Base-by-base conservation (phyloP, 2,888 invertebrate genomes). In the Macrostomum cliftonense region DNA sequence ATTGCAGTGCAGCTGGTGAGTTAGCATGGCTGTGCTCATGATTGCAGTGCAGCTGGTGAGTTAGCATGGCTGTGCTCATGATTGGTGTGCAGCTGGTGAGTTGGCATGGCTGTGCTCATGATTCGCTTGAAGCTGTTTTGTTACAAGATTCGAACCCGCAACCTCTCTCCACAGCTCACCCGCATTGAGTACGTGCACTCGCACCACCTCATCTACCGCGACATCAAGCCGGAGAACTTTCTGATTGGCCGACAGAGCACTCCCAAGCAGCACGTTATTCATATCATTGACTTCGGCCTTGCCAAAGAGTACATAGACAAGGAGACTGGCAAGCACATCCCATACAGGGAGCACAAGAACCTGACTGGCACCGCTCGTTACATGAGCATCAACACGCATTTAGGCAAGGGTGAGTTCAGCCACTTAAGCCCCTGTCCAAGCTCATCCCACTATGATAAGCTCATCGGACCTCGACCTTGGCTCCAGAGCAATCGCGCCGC, bases 221-320 rank as follows among this genome's bases (percentile, higher is more conserved):
- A 97, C 76, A 87, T 99, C 56, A 99, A 99, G 74, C 95, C 95
- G 63, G 95, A 97, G 76, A 97, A 97, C 77, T 97, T 97, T 77
- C 80, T 97, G 73, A 89, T 97, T 75, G 95, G 95, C 45, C 81
- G 93, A 75, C 83, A 83, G 75, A 84, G 86, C 73, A 86, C 85
- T 71, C 87, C 87, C 77, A 83, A 88, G 74, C 91, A 95, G 77
- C 93, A 93, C 78, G 79, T 88, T 74, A 87, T 97, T 71, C 89
- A 97, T 78, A 95, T 99, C 75, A 95, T 99, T 78, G 97, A 99
- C 80, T 99, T 99, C 79, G 97, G 97, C 75, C 80, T 99, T 78
- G 97, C 97, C 75, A 99, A 99, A 80, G 97, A 97, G 79, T 99
- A 97, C 77, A 97, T 99, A 78, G 97, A 99, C 78, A 83, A 91